These are phyloP conservation scores for Polymixis lichenea DNA, from an alignment of 2,888 invertebrate species.

Conservation along the genomic window DNA sequence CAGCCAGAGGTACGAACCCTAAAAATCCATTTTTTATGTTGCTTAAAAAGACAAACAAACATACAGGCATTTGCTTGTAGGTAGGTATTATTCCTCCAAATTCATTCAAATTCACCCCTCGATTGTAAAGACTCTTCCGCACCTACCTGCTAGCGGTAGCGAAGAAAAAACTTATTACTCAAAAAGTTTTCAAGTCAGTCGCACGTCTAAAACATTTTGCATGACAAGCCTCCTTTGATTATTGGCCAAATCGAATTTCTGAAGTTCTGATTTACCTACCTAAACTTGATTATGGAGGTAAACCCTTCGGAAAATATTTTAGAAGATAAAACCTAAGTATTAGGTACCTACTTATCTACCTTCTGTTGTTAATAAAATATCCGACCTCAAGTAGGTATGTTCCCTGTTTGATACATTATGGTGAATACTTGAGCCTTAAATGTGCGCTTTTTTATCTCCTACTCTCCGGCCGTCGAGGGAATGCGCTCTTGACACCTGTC, in stretches of 20 bases:
- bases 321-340: too few relatives aligned
- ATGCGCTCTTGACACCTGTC: too few relatives aligned
- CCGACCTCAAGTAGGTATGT: neutral
- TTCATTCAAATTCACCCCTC: slow-evolving; percentile 70
- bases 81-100: slow-evolving; percentile 15
- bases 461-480: too few relatives aligned
- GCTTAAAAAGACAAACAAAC: neutral
- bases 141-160: slow-evolving; percentile 20
- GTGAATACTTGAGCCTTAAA: too few relatives aligned
- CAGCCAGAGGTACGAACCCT: too few relatives aligned
- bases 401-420: too few relatives aligned
- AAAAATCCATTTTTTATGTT: too few relatives aligned
- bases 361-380: neutral
- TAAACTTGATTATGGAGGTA: slow-evolving; percentile 15
- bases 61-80: neutral
- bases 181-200: slow-evolving; percentile 61
- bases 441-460: too few relatives aligned
- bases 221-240: slow-evolving; percentile 69
- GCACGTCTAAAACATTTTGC: slow-evolving; percentile 67
- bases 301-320: slow-evolving; percentile 13
- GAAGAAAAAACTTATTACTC: slow-evolving; percentile 69
- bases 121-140: slow-evolving; percentile 16
- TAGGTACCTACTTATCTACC: neutral
- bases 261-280: slow-evolving; percentile 50
- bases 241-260: slow-evolving; percentile 64